A percentile compares a stretch with the other conserved stretches of the same genome.
Conservation (phyloP, 2,888 invertebrate species). For the Teleogryllus oceanicus region DNA sequence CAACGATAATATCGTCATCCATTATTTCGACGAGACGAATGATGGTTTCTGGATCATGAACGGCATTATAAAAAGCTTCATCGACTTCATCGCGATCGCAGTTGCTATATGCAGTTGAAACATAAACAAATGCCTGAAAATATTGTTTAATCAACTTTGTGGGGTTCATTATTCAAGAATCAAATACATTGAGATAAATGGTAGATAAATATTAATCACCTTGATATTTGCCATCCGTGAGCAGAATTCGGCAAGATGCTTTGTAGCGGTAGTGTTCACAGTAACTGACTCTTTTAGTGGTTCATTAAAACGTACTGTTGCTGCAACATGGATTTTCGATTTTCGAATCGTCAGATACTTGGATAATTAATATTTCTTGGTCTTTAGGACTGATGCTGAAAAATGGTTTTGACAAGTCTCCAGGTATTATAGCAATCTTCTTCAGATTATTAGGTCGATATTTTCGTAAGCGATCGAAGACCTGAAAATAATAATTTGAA, state of each 20-base stretch:
- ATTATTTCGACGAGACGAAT: constrained; percentile 46
- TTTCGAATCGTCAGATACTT: too few species aligned
- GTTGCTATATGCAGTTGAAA: constrained; percentile 97
- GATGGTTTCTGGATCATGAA: constrained; percentile 63
- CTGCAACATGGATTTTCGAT: constrained; percentile 97
- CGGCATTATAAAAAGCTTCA: constrained; percentile 78
- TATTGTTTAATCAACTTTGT: too few species aligned
- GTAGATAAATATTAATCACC: constrained; percentile 49
- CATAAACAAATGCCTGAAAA: constrained; percentile 67
- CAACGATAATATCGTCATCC: constrained; percentile 45
- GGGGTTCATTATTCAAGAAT: background rate
- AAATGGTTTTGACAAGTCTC: constrained; percentile 81
- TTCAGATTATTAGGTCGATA: constrained; percentile 68
- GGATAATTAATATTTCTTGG: constrained; percentile 65
- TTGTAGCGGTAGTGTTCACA: constrained; percentile 93
- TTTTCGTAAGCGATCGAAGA: constrained; percentile 72
- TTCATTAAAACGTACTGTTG: constrained; percentile 97
- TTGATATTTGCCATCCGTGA: constrained; percentile 83
- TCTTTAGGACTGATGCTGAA: constrained; percentile 69
- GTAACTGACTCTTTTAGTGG: constrained; percentile 90
- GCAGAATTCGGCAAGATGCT: constrained; percentile 85
- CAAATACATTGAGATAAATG: background rate
- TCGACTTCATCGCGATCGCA: constrained; percentile 85
- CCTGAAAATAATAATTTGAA: constrained; percentile 49
- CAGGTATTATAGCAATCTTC: constrained; percentile 75